Evolutionary conservation across 2,797 vertebrate species (phyloP).

Genomic region (Xenopus petersii): DNA sequence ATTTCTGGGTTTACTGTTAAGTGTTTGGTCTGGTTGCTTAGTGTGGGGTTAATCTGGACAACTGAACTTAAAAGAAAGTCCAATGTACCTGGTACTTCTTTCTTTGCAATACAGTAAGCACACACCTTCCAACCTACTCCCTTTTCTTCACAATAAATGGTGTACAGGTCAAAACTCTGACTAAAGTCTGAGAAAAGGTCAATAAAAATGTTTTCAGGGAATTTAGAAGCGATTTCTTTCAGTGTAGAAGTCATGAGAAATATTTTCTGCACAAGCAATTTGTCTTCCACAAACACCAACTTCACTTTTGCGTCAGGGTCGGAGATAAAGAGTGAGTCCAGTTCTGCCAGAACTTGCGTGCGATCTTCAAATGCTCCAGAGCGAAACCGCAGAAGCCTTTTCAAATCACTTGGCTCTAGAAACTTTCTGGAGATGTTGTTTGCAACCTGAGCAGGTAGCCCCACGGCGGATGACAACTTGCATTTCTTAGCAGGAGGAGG

Average conservation of each 20-base stretch:
- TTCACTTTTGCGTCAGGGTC: slow-evolving; percentile 42
- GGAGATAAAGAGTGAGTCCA: slow-evolving; percentile 29
- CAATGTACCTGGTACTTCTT: slow-evolving; percentile 12
- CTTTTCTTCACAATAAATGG: slow-evolving; percentile 32
- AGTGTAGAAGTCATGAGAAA: slow-evolving; percentile 41
- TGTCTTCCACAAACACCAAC: slow-evolving; percentile 43
- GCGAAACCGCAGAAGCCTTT: slow-evolving; percentile 36
- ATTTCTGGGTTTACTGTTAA: slow-evolving; percentile 35
- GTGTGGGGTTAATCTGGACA: slow-evolving; percentile 24
- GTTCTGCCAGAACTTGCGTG: slow-evolving; percentile 34
- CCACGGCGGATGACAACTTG: slow-evolving; percentile 15
- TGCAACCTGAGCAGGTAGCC: slow-evolving; percentile 41
- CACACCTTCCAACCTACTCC: slow-evolving; percentile 31
- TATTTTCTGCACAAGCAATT: slow-evolving; percentile 41
- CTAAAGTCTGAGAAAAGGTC: slow-evolving; percentile 37
- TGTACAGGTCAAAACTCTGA: slow-evolving; percentile 41
- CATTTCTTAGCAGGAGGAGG: slow-evolving; percentile 37
- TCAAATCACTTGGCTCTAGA: slow-evolving; percentile 37
- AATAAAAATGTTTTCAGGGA: slow-evolving; percentile 30
- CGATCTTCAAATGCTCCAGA: slow-evolving; percentile 45
- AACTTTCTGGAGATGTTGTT: slow-evolving; percentile 45
- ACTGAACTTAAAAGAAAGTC: slow-evolving; percentile 30
- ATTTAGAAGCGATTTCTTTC: slow-evolving; percentile 13
- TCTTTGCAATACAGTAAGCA: slow-evolving; percentile 44
- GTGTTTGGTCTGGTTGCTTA: slow-evolving; percentile 26